Evolutionary conservation across 2,113 vertebrate species (phyloP).

Genomic region (Typhlomys cinereus): DNA sequence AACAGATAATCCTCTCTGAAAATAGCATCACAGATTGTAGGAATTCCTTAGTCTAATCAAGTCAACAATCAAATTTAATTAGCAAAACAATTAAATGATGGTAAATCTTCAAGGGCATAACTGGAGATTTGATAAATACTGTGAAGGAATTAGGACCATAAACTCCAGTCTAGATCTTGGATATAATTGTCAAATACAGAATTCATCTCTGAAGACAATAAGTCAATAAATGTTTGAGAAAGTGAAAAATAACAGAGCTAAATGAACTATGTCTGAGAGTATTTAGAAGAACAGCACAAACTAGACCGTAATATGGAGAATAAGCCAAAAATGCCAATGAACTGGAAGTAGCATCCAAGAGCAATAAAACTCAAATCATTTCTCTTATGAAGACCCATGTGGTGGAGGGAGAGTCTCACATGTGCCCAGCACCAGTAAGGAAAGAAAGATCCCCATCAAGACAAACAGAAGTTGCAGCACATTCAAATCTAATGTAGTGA

Average conservation of each 20-base stretch:
- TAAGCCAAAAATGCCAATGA: conserved; percentile 6
- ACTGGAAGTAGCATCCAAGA: conserved; percentile 19
- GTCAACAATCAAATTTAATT: background rate
- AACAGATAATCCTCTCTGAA: background rate
- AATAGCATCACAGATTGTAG: background rate
- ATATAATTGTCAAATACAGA: background rate
- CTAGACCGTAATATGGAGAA: background rate
- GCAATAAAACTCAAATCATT: background rate
- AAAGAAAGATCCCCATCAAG: background rate
- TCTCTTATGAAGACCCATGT: background rate
- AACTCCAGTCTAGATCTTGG: background rate
- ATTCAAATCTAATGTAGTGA: background rate
- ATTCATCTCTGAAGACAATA: background rate
- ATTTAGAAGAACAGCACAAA: background rate
- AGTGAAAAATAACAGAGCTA: background rate
- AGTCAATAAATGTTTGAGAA: background rate
- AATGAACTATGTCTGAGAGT: background rate
- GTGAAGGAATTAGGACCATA: background rate
- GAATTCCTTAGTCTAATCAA: background rate
- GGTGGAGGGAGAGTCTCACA: background rate
- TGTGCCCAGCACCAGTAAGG: background rate
- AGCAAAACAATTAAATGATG: background rate
- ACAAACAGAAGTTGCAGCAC: background rate
- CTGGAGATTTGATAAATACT: background rate
- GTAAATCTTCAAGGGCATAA: background rate